Evolutionary conservation across 2,888 invertebrate species (phyloP), one percentile per base, ranked within the genome.

Genomic region (Orthosia incerta): DNA sequence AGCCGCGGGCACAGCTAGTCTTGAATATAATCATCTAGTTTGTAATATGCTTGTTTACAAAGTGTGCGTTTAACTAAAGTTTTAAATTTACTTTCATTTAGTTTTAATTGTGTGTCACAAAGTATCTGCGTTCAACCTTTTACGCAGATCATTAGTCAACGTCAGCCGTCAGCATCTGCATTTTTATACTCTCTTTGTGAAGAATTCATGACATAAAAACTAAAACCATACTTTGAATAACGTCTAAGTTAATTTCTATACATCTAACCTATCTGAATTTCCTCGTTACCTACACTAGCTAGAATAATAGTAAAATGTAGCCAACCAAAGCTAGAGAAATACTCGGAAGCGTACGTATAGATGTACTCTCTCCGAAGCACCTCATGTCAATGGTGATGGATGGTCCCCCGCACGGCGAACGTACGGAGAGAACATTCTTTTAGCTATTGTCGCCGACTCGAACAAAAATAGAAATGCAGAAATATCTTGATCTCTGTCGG

Each of bases 321-420:
- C 48, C 62, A 76, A 71, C 76, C 76, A 85, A 83, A 79, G 68
- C 72, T 65, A 68, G 74, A 69, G 76, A 76, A 80, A 80, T 81
- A 79, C 80, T 80, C 83, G 86, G 88, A 87, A 88, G 83, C 78
- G 80, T 71, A 79, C 77, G 79, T 71, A 80, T 56, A 74, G 63
- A 64, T 71, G 72, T 82, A 81, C 80, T 84, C 86, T 80, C 82
- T 75, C 80, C 75, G 79, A 84, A 87, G 80, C 82, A 85, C 83
- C 82, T 81, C 85, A 68, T 74, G 85, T 83, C 83, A 74, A 77
- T 79, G 73, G 75, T 83, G 88, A 88, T 87, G 80, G 87, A 88
- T 88, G 82, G 80, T 77, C 79, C 72, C 75, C 71, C 74, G 74
- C 48, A 72, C 59, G 71, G 62, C 23, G 39, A 57, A 59, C 75